A percentile compares a stretch with the other conserved stretches of the same genome.
phyloP scores from a whole-genome alignment of 2,113 vertebrate species.

The Catharus bicknelli region DNA sequence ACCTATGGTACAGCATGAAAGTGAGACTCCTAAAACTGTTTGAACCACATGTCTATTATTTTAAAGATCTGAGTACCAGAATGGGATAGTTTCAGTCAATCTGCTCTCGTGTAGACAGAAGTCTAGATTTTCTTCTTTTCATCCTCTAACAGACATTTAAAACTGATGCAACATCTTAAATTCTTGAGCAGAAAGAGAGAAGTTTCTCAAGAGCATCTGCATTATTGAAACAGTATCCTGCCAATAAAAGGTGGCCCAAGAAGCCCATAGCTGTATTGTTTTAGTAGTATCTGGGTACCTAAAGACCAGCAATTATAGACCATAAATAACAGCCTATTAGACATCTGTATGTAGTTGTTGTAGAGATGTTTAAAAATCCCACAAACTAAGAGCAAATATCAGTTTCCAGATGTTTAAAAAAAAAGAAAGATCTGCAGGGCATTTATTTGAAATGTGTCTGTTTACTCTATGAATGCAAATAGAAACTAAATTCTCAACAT shows the following conservation, averaged over 20 bases:
- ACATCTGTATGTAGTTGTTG: not conserved
- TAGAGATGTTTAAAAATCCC: not conserved
- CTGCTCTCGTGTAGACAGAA: not conserved
- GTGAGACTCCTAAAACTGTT: not conserved
- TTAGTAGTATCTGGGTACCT: not conserved
- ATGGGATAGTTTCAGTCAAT: not conserved
- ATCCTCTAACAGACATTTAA: not conserved
- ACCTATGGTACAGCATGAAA: not conserved
- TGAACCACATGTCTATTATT: not conserved
- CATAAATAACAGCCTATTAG: not conserved
- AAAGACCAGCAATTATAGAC: fast-evolving
- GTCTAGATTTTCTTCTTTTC: not conserved
- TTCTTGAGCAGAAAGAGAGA: not conserved
- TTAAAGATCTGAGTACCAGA: not conserved
- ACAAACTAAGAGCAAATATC: not conserved
- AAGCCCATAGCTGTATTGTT: not conserved
- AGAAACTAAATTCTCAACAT: not conserved
- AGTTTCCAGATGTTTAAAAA: not conserved
- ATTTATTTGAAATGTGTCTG: not conserved
- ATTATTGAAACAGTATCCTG: not conserved
- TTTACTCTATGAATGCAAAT: not conserved
- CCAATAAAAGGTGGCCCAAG: not conserved
- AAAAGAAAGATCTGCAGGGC: not conserved
- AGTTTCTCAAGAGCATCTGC: not conserved
- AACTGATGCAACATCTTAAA: not conserved